phyloP scores from a whole-genome alignment of 2,888 invertebrate species.

The Chrysolina oricalcia region DNA sequence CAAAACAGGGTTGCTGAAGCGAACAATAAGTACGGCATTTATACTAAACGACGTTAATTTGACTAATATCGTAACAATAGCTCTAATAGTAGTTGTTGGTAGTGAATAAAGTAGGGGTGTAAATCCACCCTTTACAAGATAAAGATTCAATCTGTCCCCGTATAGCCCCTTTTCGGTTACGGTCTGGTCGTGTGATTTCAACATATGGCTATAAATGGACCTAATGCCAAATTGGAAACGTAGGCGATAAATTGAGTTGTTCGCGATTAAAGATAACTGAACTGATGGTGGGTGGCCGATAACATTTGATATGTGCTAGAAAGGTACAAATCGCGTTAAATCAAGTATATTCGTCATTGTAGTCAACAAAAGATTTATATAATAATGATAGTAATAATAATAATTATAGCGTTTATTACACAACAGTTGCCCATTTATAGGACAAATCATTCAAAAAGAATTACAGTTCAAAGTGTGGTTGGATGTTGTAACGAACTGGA shows the following conservation, averaged over 20 bases:
- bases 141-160: constrained; percentile 67
- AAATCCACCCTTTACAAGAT: constrained; percentile 66
- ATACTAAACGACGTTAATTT: constrained; percentile 54
- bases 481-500: no score
- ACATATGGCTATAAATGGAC: constrained; percentile 56
- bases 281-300: constrained; percentile 19
- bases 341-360: background rate
- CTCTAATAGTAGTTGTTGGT: constrained; percentile 59
- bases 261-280: constrained; percentile 5
- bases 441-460: no score
- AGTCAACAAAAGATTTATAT: no score
- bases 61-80: constrained; percentile 65
- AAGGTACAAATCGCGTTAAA: constrained; percentile 8
- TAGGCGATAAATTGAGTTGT: constrained; percentile 43
- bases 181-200: constrained; percentile 56
- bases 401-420: no score
- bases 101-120: constrained; percentile 58
- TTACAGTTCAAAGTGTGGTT: no score
- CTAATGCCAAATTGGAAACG: constrained; percentile 41
- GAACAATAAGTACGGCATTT: constrained; percentile 28
- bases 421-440: no score
- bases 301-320: background rate
- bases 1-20: background rate
- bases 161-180: constrained; percentile 57
- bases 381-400: no score